phyloP scores from a whole-genome alignment of 1,140 invertebrate genomes.

The Manduca sexta region DNA sequence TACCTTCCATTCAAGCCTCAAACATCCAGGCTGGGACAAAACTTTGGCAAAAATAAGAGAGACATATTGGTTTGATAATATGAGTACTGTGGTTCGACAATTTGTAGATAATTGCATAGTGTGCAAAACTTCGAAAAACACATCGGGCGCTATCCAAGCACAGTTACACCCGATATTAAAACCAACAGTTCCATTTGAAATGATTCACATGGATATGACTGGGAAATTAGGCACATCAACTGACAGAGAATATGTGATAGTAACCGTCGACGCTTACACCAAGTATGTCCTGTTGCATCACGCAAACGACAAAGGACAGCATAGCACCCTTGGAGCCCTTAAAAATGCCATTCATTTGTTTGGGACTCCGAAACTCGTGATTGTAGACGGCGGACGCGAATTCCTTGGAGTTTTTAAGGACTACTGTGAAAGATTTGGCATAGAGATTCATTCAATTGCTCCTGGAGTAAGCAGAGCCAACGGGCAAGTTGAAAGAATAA shows the following conservation, averaged over 20 bases:
- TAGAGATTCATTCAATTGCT: constrained; percentile 5
- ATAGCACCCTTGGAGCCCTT: constrained; percentile 17
- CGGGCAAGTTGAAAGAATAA: constrained; percentile 4
- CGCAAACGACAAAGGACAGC: constrained; percentile 19
- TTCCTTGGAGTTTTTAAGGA: constrained; percentile 26
- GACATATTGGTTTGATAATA: constrained; percentile 17
- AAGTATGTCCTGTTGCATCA: constrained; percentile 26
- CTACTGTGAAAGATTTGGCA: constrained; percentile 17
- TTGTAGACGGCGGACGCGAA: constrained; percentile 27
- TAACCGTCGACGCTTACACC: constrained; percentile 42
- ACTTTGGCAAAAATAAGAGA: constrained; percentile 29
- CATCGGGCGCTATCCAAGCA: constrained; percentile 27
- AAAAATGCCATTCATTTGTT: constrained; percentile 25
- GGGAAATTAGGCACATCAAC: constrained; percentile 32
- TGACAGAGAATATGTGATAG: constrained; percentile 29
- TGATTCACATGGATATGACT: constrained; percentile 30
- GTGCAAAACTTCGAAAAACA: no score
- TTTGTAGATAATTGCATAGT: no score
- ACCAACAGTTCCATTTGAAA: constrained; percentile 22
- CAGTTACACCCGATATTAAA: constrained; percentile 35
- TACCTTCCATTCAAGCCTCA: constrained; percentile 11
- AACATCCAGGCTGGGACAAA: constrained; percentile 18
- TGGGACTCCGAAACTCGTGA: constrained; percentile 26
- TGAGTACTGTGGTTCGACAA: no score
- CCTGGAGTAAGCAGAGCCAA: constrained; percentile 5